A percentile compares a stretch with the other conserved stretches of the same genome.
phyloP scores from a whole-genome alignment of 2,113 vertebrate genomes.

The Plectropomus leopardus region DNA sequence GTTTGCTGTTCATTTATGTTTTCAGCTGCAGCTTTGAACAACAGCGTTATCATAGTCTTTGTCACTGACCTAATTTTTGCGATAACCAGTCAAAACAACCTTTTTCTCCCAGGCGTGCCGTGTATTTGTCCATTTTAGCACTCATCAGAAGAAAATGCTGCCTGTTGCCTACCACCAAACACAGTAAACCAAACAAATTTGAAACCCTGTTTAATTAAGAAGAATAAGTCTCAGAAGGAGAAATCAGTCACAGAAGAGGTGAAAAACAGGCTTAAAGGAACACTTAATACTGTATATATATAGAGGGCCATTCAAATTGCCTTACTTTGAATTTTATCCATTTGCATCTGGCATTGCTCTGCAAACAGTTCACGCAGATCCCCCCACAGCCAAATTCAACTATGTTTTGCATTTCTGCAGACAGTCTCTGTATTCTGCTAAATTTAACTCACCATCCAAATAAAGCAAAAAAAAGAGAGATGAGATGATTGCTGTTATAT shows the following conservation, averaged over 20 bases:
- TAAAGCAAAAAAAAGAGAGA: neutral
- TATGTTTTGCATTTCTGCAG: constrained; percentile 61
- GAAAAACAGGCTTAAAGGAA: constrained; percentile 1
- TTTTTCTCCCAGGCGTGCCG: neutral
- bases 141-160: constrained; percentile 6
- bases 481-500: too few species aligned
- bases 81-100: neutral
- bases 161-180: neutral
- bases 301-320: constrained; percentile 19
- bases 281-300: constrained; percentile 4
- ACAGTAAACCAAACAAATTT: neutral
- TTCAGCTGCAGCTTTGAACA: neutral
- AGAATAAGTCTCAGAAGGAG: neutral
- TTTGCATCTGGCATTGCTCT: constrained; percentile 54
- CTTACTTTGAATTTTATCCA: constrained; percentile 13
- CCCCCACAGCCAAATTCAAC: constrained; percentile 39
- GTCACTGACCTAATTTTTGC: neutral
- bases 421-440: neutral
- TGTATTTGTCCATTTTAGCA: neutral
- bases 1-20: neutral
- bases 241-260: neutral
- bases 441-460: neutral
- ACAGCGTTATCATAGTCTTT: neutral
- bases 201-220: neutral
- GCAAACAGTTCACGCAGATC: constrained; percentile 47